Conservation (phyloP, 2,797 vertebrate species). For the Bovichtus variegatus region DNA sequence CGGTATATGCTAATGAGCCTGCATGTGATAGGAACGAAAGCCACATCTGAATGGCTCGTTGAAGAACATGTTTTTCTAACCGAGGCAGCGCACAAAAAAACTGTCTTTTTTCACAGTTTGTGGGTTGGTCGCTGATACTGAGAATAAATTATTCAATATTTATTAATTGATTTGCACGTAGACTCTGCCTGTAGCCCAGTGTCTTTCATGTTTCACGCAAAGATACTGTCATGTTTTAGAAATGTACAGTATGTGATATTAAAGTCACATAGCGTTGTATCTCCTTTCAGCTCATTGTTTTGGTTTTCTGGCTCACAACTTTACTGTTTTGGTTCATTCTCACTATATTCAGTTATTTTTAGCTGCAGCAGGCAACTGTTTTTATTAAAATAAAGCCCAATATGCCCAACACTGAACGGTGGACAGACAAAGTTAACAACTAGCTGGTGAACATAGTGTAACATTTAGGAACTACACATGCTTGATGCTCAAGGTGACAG, state of each 20-base stretch:
- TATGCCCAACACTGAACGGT: not conserved
- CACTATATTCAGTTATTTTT: not conserved
- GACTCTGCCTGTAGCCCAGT: not conserved
- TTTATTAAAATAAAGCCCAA: not conserved
- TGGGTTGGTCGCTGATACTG: no score
- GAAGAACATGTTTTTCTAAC: no score
- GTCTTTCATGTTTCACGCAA: not conserved
- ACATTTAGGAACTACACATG: no score
- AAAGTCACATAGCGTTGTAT: not conserved
- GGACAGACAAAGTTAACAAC: not conserved
- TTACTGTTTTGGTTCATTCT: not conserved
- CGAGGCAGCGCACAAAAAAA: no score
- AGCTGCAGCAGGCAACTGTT: not conserved
- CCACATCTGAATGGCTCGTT: no score
- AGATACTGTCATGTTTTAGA: slow-evolving; percentile 6
- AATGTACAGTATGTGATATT: not conserved
- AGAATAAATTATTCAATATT: no score
- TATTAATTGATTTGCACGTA: not conserved
- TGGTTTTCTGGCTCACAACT: not conserved
- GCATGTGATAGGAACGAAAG: no score
- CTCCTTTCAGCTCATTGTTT: not conserved
- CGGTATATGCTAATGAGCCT: no score
- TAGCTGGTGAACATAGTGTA: not conserved
- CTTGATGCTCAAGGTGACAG: no score
- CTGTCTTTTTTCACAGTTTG: no score